Percentiles rank a stretch among this genome's conserved stretches.
Evolutionary conservation across 2,888 invertebrate genomes (phyloP).

Genomic region (Scrobipalpa atriplicella): DNA sequence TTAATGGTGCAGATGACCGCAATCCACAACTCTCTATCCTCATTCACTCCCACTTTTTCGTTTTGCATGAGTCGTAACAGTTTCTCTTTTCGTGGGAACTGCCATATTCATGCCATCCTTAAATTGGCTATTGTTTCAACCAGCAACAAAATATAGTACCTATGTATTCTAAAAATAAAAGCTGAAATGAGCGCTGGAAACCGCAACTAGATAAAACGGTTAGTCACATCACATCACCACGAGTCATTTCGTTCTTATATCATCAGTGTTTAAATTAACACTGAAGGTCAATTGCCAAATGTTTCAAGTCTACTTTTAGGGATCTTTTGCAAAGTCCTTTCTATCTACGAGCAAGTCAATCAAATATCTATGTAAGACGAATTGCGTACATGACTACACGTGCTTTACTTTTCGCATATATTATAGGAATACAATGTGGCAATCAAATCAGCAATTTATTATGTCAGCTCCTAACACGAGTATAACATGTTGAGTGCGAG

Average conservation of each 20-base stretch:
- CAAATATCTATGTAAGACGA: neutral
- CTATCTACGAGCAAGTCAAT: neutral
- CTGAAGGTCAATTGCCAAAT: conserved; percentile 5
- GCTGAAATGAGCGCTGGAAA: neutral
- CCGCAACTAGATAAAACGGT: conserved; percentile 1
- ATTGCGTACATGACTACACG: neutral
- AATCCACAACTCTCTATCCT: conserved; percentile 27
- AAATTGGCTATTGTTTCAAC: conserved; percentile 27
- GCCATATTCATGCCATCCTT: neutral
- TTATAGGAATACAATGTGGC: neutral
- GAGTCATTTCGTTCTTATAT: neutral
- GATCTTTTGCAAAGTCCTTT: neutral
- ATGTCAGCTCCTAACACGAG: conserved; percentile 15
- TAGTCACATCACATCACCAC: conserved; percentile 6
- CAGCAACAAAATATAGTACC: neutral
- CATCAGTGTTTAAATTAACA: conserved; percentile 9
- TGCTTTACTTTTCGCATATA: neutral
- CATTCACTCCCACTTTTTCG: conserved; percentile 29
- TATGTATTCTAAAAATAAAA: neutral
- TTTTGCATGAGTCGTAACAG: conserved; percentile 34
- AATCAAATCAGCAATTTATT: conserved; percentile 4
- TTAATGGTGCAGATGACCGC: conserved; percentile 36
- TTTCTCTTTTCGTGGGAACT: conserved; percentile 39
- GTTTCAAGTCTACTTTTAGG: neutral
- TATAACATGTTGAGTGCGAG: neutral